Evolutionary conservation across 2,888 invertebrate genomes (phyloP), one percentile per base, ranked within the genome.

Genomic region (Panorpa germanica): DNA sequence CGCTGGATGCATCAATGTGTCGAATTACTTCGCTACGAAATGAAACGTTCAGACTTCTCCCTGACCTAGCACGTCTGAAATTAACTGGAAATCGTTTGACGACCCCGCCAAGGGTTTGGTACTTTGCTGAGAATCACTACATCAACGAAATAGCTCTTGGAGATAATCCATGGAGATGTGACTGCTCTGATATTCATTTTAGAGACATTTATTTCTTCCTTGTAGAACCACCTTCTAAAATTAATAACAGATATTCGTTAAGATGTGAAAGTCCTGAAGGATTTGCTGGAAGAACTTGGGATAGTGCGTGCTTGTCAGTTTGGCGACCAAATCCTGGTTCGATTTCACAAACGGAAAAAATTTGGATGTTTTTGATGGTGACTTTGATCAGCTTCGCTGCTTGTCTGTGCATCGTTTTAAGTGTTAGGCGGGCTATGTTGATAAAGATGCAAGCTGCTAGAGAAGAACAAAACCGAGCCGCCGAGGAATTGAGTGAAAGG

Each of bases 161-260:
- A 10, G 75, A 78, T 42, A 81, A 81, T 48, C 71, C 73, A 38
- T 81, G 80, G 80, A 59, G 70, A 35, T 81, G 81, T 45, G 70
- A 75, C 37, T 81, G 81, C 42, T 40, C 48, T n/a, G 64, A 65
- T 37, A 39, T 42, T 1, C 58, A 65, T 13, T 64, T 80, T 46
- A 57, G 61, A 31, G 57, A 63, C 7, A 65, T 72, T 42, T 75
- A 65, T 39, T 59, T 63, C 34, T 75, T 55, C 45, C 43, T 77
- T 9, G 65, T 62, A 2, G 46, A 59, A 11, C 57, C 60, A 35
- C 67, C 70, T 2, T 53, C 53, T 14, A 70, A 63, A 43, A 61
- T 59, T 28, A 56, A 53, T 39, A 55, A 56, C 38, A 57, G 43
- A 5, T 44, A 48, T 3, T 47, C 59, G 35, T 50, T 76, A 28